phyloP scores from a whole-genome alignment of 1,140 invertebrate genomes.

The Phortica variegata region DNA sequence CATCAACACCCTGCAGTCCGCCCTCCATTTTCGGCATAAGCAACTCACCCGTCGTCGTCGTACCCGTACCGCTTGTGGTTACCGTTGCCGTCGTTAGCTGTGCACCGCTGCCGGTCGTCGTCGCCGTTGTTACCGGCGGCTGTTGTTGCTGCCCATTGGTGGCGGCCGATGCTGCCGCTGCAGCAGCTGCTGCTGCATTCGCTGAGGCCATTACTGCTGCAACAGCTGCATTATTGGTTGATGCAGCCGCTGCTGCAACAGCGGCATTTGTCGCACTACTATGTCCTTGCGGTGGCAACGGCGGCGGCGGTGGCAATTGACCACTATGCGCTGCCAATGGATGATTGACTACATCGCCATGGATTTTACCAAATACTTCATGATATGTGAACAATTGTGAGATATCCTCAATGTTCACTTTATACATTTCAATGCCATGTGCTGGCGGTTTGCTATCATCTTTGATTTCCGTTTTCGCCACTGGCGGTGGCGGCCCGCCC shows the following conservation, averaged over 20 bases:
- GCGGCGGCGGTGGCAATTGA: slow-evolving; percentile 3
- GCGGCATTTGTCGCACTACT: too few relatives aligned
- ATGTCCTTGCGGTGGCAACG: slow-evolving; percentile 31
- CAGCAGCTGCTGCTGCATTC: slow-evolving; percentile 39
- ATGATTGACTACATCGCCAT: slow-evolving; percentile 61
- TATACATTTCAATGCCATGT: slow-evolving; percentile 73
- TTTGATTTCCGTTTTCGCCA: slow-evolving; percentile 59
- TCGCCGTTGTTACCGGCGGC: slow-evolving; percentile 7
- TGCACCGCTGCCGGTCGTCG: slow-evolving; percentile 15
- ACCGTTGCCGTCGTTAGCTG: slow-evolving; percentile 18
- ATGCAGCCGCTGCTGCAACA: slow-evolving; percentile 34
- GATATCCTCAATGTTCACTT: slow-evolving; percentile 81
- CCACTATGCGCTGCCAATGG: slow-evolving; percentile 31
- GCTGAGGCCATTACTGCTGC: slow-evolving; percentile 45
- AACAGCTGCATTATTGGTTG: slow-evolving; percentile 47
- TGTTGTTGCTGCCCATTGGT: slow-evolving; percentile 19
- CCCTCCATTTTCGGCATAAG: slow-evolving; percentile 63
- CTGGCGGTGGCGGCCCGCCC: slow-evolving; percentile 66
- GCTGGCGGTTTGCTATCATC: slow-evolving; percentile 64
- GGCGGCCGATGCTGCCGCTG: slow-evolving; percentile 36
- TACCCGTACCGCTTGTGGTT: slow-evolving; percentile 13
- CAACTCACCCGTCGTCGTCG: slow-evolving; percentile 42
- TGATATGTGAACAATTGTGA: slow-evolving; percentile 82
- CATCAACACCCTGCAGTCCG: slow-evolving; percentile 59
- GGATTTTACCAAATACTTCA: slow-evolving; percentile 82